These are phyloP conservation scores for Megaptera novaeangliae DNA, from an alignment of 2,113 vertebrate genomes.

Conservation along the genomic window DNA sequence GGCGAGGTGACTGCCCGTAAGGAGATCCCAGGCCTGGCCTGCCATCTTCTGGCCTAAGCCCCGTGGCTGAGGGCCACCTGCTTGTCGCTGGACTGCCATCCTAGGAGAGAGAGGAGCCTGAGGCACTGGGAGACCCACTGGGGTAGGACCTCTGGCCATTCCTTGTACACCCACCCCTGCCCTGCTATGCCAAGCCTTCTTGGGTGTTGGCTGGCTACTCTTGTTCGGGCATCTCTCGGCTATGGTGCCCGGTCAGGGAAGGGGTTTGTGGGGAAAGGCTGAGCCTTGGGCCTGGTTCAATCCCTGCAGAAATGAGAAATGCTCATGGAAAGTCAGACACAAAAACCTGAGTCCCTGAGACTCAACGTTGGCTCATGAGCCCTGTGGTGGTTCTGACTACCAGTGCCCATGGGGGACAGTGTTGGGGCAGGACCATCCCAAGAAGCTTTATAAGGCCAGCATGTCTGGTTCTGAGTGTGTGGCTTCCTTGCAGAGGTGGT, in stretches of 20 bases:
- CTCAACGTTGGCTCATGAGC: background rate
- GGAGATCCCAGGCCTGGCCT: slow-evolving; percentile 81
- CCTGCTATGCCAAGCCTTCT: background rate
- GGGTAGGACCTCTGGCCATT: background rate
- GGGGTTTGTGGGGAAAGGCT: background rate
- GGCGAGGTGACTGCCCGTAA: slow-evolving; percentile 85
- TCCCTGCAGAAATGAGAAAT: background rate
- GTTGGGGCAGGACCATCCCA: background rate
- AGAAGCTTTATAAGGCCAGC: background rate
- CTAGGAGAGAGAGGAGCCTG: slow-evolving; percentile 75
- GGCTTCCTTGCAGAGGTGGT: background rate
- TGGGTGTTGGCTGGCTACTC: background rate
- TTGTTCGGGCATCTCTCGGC: background rate
- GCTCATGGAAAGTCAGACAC: background rate
- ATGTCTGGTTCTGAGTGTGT: background rate
- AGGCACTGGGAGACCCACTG: background rate
- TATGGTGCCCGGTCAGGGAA: background rate
- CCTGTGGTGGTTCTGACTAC: background rate
- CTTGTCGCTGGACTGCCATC: slow-evolving; percentile 84
- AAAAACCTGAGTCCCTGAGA: background rate
- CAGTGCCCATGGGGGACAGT: background rate
- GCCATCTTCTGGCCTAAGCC: slow-evolving; percentile 80
- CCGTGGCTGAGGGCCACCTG: slow-evolving; percentile 79
- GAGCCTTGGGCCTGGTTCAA: background rate
- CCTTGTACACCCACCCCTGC: background rate